phyloP scores from a whole-genome alignment of 2,888 invertebrate genomes.

The Drosophila yooni region DNA sequence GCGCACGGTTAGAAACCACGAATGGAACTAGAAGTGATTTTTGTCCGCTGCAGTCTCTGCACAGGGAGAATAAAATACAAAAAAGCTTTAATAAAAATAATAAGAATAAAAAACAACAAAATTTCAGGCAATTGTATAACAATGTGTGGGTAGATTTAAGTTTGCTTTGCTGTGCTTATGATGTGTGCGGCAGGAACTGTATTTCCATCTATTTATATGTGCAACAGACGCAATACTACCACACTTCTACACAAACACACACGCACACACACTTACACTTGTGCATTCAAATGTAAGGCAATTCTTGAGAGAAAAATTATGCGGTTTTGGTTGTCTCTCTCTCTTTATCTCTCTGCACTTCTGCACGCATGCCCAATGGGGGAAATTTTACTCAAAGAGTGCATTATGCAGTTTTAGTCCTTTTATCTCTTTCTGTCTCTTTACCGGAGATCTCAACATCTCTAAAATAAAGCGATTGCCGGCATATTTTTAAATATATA shows the following conservation, averaged over 20 bases:
- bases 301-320: constrained; percentile 14
- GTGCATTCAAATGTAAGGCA: constrained; percentile 8
- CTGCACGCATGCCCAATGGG: constrained; percentile 50
- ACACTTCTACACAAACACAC: background rate
- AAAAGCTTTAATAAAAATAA: constrained; percentile 64
- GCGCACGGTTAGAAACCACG: constrained; percentile 56
- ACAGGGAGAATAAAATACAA: constrained; percentile 36
- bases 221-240: constrained; percentile 5
- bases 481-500: constrained; percentile 1
- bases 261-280: background rate
- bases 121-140: constrained; percentile 54
- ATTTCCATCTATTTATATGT: constrained; percentile 3
- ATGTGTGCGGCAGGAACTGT: constrained; percentile 41
- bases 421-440: constrained; percentile 5
- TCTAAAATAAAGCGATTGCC: background rate
- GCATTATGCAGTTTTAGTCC: constrained; percentile 38
- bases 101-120: constrained; percentile 31
- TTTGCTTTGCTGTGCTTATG: constrained; percentile 8
- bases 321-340: constrained; percentile 12
- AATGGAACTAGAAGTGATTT: constrained; percentile 56
- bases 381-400: constrained; percentile 23
- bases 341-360: background rate
- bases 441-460: background rate
- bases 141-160: constrained; percentile 32
- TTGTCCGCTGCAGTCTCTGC: constrained; percentile 40